Base-by-base conservation (phyloP, 1,140 invertebrate genomes). In the Aphis gossypii region DNA sequence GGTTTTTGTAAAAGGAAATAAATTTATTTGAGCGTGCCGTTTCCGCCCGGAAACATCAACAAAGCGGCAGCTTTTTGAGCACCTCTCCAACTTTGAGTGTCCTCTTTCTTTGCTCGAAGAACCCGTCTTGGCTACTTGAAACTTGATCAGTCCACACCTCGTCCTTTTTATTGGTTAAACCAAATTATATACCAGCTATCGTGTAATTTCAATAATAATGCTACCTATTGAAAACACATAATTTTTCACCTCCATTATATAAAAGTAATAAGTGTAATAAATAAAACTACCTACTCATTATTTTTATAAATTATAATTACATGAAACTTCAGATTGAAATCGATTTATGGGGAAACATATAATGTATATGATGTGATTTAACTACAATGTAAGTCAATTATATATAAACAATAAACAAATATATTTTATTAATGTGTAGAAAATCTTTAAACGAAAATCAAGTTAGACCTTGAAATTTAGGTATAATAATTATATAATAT, bases 1-100 rank as follows among this genome's bases (percentile, higher is more conserved):
- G 92, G 92, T 93, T 93, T 93, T 93, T 86, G 82, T 93, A 93
- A 93, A 93, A 93, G 82, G 76, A 86, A 93, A 86, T 93, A 93
- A 86, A 86, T 86, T 93, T 93, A 93, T 93, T 93, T 93, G 92
- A 93, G 82, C 92, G 82, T 93, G 48, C 92, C 82, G 46, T 93
- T 84, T 93, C 76, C 92, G 38, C 82, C 76, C 82, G 92, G 92
- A 93, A 93, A 93, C 48, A 93, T 93, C 92, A 93, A 93, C 92
- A 93, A 93, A 93, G 82, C 82, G 76, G 91, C 48, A 93, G 92
- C 92, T 93, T 93, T 93, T 84, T 86, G 92, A 93, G 92, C 92
- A 86, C 92, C 92, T 86, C 92, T 93, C 92, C 60, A 93, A 35
- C 82, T 84, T 93, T 93, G 92, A 93, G 92, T 93, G 92, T 93